Evolutionary conservation across 2,797 vertebrate genomes (phyloP), one percentile per base, ranked within the genome.

Genomic region (Muscicapa striata): DNA sequence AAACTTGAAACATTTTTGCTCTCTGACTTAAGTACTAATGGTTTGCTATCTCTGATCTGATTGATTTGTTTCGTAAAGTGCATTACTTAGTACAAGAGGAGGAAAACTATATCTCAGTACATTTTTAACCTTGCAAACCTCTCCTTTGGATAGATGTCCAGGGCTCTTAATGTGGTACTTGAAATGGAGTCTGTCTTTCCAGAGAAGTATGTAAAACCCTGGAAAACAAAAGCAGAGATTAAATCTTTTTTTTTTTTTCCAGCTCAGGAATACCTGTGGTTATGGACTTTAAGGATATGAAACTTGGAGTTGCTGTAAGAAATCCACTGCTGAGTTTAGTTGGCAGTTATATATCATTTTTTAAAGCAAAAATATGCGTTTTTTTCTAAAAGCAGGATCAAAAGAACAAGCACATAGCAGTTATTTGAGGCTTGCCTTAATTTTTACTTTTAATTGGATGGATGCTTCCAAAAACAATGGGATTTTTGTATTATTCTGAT

Each of bases 231-330:
- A 93, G 82, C 66, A 20, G 45, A 91, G 52, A 61, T 94, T 69
- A 69, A 52, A 63, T 91, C 70, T 81, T 6, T 6, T 59, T 81
- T 34, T 81, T 34, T 48, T 70, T 66, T 79, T 66, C 24, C 48
- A 81, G 17, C 41, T 90, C 73, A 58, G 62, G 85, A 96, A 84
- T 94, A 81, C 59, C 69, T 91, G 76, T 90, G 83, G 91, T 91
- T 84, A 24, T 74, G 63, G 38, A 24, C 34, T 93, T 57, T 11
- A 61, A 70, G 55, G 69, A 63, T 90, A 17, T 21, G 61, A 79
- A 76, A 76, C n/a, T 69, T 84, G 30, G 2, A 45, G 10, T 78
- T 36, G 18, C 32, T 75, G 13, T 76, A 77, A 64, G 46, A 83
- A 85, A 62, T 43, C 45, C 29, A 55, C 34, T 58, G 16, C 36